phyloP scores from a whole-genome alignment of 2,797 vertebrate genomes.

The Notoglanidium macrostoma region DNA sequence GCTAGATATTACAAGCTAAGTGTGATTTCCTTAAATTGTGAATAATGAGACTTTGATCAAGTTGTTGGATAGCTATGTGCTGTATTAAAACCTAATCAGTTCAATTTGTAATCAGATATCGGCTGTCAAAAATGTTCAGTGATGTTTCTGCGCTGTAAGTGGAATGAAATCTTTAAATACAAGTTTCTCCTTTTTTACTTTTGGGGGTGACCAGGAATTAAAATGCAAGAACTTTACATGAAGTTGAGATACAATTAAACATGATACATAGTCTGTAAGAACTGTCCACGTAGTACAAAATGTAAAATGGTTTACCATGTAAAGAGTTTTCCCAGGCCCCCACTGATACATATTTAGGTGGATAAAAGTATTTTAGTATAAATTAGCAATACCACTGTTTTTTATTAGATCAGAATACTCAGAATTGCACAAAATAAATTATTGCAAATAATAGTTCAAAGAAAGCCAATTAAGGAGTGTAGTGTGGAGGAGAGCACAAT shows the following conservation, averaged over 20 bases:
- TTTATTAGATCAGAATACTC: background rate
- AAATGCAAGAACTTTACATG: background rate
- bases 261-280: background rate
- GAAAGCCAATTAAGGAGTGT: constrained; percentile 40
- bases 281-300: background rate
- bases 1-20: too few species aligned
- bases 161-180: background rate
- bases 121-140: background rate
- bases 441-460: constrained; percentile 46
- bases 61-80: background rate
- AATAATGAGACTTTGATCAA: background rate
- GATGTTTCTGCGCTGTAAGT: background rate
- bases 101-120: background rate
- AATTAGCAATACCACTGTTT: background rate
- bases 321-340: background rate
- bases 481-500: constrained; percentile 39
- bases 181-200: background rate
- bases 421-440: background rate
- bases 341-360: background rate
- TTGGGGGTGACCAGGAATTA: background rate
- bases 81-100: background rate
- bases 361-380: background rate
- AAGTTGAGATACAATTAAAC: background rate
- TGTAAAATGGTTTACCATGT: background rate
- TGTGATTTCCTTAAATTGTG: background rate